These are phyloP conservation scores for Episyrphus balteatus DNA, from an alignment of 1,140 invertebrate genomes.

Conservation along the genomic window DNA sequence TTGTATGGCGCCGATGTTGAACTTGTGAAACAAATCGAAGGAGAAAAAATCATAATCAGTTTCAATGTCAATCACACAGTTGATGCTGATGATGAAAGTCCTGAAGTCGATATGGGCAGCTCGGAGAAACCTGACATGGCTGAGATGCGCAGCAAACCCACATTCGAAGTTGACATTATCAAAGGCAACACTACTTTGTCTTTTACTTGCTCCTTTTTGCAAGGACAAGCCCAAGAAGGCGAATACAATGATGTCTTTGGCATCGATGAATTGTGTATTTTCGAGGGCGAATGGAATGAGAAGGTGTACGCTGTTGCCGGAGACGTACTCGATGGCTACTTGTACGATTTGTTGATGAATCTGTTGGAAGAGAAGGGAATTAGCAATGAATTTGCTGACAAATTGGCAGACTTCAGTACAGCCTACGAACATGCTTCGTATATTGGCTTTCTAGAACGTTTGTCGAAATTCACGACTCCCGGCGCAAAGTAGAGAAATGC, in stretches of 20 bases:
- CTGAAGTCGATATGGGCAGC: conserved; percentile 47
- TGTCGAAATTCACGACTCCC: conserved; percentile 68
- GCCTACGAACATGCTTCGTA: conserved; percentile 83
- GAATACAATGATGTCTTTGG: conserved; percentile 77
- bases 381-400: conserved; percentile 80
- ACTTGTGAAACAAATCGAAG: conserved; percentile 55
- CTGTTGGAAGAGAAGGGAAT: conserved; percentile 86
- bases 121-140: conserved; percentile 58
- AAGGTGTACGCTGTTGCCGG: conserved; percentile 76
- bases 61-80: conserved; percentile 89
- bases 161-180: conserved; percentile 72
- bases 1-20: conserved; percentile 67
- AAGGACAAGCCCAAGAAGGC: conserved; percentile 49
- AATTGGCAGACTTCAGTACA: conserved; percentile 75
- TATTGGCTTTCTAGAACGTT: conserved; percentile 68
- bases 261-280: conserved; percentile 79
- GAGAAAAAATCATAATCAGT: conserved; percentile 64
- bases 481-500: conserved; percentile 41
- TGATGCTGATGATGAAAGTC: conserved; percentile 54
- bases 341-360: conserved; percentile 91
- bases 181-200: conserved; percentile 63
- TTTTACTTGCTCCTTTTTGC: conserved; percentile 71
- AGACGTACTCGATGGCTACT: conserved; percentile 79
- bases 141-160: conserved; percentile 78
- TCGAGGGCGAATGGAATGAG: conserved; percentile 71